Evolutionary conservation across 2,113 vertebrate genomes (phyloP), one percentile per base, ranked within the genome.

Genomic region (Gambusia holbrooki): DNA sequence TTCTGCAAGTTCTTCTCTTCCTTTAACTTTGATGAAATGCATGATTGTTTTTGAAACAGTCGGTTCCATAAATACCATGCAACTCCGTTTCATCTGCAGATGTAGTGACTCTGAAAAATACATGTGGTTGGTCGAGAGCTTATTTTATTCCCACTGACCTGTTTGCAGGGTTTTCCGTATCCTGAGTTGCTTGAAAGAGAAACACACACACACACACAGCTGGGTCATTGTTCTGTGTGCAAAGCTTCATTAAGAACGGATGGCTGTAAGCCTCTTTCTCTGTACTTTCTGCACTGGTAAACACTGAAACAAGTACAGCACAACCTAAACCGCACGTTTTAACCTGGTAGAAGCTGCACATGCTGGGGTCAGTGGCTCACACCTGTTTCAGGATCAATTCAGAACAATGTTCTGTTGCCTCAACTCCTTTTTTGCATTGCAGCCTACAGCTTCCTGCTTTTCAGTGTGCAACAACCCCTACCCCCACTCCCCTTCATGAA

Each of bases 181-280:
- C 62, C 76, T 71, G 40, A 32, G 35, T 37, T 22, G 77, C 48
- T 81, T 61, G 64, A 71, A 45, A 81, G 62, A 60, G 75, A 77
- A 72, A 82, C 82, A 32, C 65, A 48, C 69, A 80, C 75, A 92
- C 80, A 90, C 69, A 80, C 75, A 92, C 80, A 90, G 89, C 79
- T 82, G 79, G 73, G 87, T 84, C 77, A 86, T 91, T 93, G 91
- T 91, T 92, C 71, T 42, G 72, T 77, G 82, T 81, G 77, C 51
- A 92, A 92, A 92, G 82, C 90, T 84, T 91, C 79, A 81, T 91
- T 89, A 86, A 33, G 60, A 84, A 77, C 25, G 60, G 71, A 83
- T 81, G 77, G 72, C 71, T 32, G 12, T 92, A 92, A 93, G 88
- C 91, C 79, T 90, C 86, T 91, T 90, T 91, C 73, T 84, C 85